Percentiles rank a stretch among this genome's conserved stretches.
Conservation (phyloP, 2,113 vertebrate species). For the Apodemus speciosus region DNA sequence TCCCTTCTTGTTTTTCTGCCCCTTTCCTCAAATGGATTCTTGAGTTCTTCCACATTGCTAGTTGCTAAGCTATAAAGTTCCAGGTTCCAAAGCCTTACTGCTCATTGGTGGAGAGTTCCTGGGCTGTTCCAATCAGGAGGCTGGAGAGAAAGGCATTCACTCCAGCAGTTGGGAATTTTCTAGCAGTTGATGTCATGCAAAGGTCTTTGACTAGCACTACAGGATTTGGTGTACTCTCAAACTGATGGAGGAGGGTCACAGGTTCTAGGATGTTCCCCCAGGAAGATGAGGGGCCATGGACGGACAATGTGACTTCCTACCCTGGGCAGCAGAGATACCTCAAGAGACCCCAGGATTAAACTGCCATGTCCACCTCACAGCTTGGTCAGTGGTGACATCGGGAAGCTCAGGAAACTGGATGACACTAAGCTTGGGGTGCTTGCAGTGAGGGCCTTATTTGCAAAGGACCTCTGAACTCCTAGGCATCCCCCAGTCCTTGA, state of each 20-base stretch:
- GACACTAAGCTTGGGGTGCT: neutral
- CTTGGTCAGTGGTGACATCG: neutral
- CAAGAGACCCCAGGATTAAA: neutral
- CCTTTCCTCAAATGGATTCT: constrained; percentile 66
- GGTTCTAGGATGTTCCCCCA: neutral
- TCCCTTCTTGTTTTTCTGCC: constrained; percentile 42
- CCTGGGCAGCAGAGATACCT: neutral
- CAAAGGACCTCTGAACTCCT: neutral
- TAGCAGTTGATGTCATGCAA: constrained; percentile 2
- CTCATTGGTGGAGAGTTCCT: constrained; percentile 52
- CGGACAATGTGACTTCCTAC: neutral
- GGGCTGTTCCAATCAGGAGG: constrained; percentile 52
- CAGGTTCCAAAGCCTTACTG: neutral
- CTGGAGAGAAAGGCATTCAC: neutral
- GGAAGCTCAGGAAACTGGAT: neutral
- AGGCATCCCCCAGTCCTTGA: neutral
- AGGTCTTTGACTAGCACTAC: constrained; percentile 46
- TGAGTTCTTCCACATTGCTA: constrained; percentile 67
- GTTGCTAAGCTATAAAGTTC: constrained; percentile 69
- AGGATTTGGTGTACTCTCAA: constrained; percentile 30
- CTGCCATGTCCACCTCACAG: neutral
- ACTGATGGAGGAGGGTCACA: neutral
- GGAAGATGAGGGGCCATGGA: neutral
- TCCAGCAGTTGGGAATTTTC: constrained; percentile 30
- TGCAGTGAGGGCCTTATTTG: neutral